phyloP scores from a whole-genome alignment of 2,113 vertebrate species.

The Pandion haliaetus region DNA sequence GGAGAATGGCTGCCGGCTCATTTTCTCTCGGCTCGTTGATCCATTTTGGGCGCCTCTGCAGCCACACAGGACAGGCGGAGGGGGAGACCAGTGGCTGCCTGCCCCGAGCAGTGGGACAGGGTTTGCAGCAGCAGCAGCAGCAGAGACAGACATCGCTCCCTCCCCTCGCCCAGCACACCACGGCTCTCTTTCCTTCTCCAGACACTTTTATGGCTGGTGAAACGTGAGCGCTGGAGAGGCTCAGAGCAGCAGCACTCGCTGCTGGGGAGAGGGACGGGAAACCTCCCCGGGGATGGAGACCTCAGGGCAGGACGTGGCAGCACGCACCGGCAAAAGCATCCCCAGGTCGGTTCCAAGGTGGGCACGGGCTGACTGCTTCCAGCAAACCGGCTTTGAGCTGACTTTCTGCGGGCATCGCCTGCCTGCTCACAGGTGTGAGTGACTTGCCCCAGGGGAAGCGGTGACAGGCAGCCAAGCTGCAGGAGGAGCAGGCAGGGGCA shows the following conservation, averaged over 20 bases:
- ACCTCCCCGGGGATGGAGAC: neutral
- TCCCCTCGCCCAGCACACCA: neutral
- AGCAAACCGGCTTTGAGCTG: neutral
- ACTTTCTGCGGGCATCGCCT: neutral
- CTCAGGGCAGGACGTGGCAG: neutral
- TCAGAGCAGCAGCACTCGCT: neutral
- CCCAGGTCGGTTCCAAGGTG: rapidly evolving
- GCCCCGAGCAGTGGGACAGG: neutral
- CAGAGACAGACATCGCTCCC: neutral
- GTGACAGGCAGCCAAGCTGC: neutral
- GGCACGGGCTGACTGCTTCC: rapidly evolving
- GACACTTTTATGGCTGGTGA: constrained; percentile 22
- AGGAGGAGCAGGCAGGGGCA: neutral
- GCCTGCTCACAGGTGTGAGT: neutral
- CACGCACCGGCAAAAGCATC: neutral
- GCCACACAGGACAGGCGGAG: neutral
- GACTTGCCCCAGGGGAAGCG: neutral
- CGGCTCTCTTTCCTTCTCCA: neutral
- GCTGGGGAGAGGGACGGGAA: neutral
- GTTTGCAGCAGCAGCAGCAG: neutral
- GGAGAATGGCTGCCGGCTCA: neutral
- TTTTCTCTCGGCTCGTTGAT: neutral
- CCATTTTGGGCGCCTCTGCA: neutral
- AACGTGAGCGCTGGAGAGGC: neutral
- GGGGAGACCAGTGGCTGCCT: neutral